These are phyloP conservation scores for Acanthurus leucopareius DNA, from an alignment of 2,797 vertebrate genomes.

Conservation along the genomic window DNA sequence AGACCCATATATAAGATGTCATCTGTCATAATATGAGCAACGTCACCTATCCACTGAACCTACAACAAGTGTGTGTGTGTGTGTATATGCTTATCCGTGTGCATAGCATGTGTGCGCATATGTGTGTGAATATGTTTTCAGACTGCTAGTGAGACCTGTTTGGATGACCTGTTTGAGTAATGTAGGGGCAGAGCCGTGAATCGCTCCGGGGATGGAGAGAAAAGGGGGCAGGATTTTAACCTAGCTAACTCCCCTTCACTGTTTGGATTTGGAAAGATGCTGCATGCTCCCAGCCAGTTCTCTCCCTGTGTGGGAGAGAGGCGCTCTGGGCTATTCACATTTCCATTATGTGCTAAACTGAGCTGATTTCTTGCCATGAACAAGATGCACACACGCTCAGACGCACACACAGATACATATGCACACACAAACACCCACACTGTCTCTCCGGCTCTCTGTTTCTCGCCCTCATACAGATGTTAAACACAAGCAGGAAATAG, in stretches of 20 bases:
- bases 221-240: slow-evolving; percentile 75
- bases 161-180: slow-evolving; percentile 83
- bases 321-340: slow-evolving; percentile 82
- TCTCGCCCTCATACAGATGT: slow-evolving; percentile 37
- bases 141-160: slow-evolving; percentile 78
- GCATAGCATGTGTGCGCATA: slow-evolving; percentile 43
- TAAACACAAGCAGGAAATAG: slow-evolving; percentile 23
- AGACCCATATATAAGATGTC: slow-evolving; percentile 50
- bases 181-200: slow-evolving; percentile 79
- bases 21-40: slow-evolving; percentile 75
- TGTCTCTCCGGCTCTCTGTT: slow-evolving; percentile 50
- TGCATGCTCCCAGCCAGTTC: slow-evolving; percentile 79
- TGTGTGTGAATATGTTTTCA: slow-evolving; percentile 74
- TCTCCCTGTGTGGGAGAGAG: slow-evolving; percentile 83
- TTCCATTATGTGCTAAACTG: slow-evolving; percentile 86
- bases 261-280: slow-evolving; percentile 80
- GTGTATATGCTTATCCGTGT: slow-evolving; percentile 41
- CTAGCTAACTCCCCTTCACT: slow-evolving; percentile 76
- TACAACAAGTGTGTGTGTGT: slow-evolving; percentile 30
- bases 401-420: slow-evolving; percentile 71
- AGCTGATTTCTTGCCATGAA: slow-evolving; percentile 85
- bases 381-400: slow-evolving; percentile 75
- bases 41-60: slow-evolving; percentile 70
- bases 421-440: slow-evolving; percentile 64
- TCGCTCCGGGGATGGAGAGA: slow-evolving; percentile 71